Conservation (phyloP, 2,888 invertebrate genomes). For the Limnephilus lunatus region DNA sequence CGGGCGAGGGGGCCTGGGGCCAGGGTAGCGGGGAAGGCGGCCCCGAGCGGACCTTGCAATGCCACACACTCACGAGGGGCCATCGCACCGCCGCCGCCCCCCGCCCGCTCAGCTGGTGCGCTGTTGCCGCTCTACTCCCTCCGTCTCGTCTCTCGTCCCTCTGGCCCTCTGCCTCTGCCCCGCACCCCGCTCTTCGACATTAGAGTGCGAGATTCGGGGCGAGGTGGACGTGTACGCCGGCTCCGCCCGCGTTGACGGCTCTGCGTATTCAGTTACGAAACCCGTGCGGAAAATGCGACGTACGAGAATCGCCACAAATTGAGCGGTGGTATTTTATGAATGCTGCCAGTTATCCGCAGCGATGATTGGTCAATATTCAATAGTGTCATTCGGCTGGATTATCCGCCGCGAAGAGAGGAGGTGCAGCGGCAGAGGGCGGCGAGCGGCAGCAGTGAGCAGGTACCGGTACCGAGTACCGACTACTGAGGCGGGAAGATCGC, state of each 20-base stretch:
- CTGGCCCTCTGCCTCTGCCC: conserved; percentile 13
- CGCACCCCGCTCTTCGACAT: conserved; percentile 61
- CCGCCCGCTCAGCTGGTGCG: conserved; percentile 76
- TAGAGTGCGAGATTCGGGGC: conserved; percentile 65
- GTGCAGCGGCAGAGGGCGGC: background rate
- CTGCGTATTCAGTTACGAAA: conserved; percentile 31
- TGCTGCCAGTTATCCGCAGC: conserved; percentile 24
- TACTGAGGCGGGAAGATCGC: conserved; percentile 31
- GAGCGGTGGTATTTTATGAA: conserved; percentile 31
- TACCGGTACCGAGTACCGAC: background rate
- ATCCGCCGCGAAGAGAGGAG: background rate
- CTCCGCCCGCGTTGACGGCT: background rate
- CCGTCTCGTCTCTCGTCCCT: conserved; percentile 55
- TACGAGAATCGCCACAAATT: conserved; percentile 4
- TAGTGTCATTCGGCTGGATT: conserved; percentile 34
- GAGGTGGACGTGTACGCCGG: conserved; percentile 56
- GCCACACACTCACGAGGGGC: conserved; percentile 75
- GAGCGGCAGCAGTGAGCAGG: conserved; percentile 2
- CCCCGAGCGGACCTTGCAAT: conserved; percentile 78
- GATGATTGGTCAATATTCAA: conserved; percentile 31
- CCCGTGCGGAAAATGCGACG: conserved; percentile 4
- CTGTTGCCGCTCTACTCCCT: conserved; percentile 67
- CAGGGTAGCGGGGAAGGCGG: conserved; percentile 69
- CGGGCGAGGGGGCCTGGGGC: conserved; percentile 73
- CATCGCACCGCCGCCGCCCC: conserved; percentile 71